Evolutionary conservation across 2,888 invertebrate species (phyloP).

Genomic region (Conistra vaccinii): DNA sequence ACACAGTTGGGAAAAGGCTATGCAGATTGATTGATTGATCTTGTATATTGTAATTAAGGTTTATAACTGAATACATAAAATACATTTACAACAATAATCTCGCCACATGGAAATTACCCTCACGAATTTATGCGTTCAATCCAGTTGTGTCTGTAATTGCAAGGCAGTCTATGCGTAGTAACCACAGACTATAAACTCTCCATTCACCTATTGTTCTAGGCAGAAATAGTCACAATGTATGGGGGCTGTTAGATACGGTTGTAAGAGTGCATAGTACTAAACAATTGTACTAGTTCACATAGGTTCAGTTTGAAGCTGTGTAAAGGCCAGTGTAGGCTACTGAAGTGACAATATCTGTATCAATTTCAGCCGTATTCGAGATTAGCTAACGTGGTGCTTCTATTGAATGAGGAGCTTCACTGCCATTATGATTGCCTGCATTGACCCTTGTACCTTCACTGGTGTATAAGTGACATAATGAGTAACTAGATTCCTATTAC

Average conservation of each 20-base stretch:
- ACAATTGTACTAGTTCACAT: constrained; percentile 8
- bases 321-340: no score
- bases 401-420: background rate
- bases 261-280: background rate
- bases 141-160: constrained; percentile 22
- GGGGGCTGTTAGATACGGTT: background rate
- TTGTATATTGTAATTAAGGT: no score
- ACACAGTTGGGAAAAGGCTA: no score
- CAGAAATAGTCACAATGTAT: background rate
- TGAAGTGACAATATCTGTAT: background rate
- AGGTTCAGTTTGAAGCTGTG: background rate
- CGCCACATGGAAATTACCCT: background rate
- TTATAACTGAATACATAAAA: no score
- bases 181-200: constrained; percentile 28
- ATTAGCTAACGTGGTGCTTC: background rate
- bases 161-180: background rate
- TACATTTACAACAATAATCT: background rate
- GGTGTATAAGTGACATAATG: background rate
- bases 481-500: background rate
- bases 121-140: constrained; percentile 14
- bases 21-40: no score
- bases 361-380: background rate
- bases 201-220: constrained; percentile 16
- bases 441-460: background rate
- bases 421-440: background rate